These are phyloP conservation scores for Turritopsis dohrnii DNA, from an alignment of 30 jellyfish, hydroid and myxozoan species.

Conservation along the genomic window DNA sequence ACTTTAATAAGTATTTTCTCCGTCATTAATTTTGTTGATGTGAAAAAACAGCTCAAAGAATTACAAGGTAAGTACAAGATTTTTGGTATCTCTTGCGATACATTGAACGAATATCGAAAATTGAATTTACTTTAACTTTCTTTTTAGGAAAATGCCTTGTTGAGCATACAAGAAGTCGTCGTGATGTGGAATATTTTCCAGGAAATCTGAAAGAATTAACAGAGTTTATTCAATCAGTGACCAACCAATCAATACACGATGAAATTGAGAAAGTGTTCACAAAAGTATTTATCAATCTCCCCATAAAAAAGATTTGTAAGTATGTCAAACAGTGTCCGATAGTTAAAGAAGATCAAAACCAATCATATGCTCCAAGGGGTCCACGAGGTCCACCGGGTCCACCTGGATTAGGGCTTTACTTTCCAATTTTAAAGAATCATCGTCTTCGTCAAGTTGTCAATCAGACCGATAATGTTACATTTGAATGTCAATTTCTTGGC, in stretches of 20 bases:
- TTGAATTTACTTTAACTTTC: too few relatives aligned
- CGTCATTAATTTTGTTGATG: neutral
- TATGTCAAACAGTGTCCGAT: neutral
- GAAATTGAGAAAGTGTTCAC: neutral
- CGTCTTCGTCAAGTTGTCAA: neutral
- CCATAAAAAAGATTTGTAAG: neutral
- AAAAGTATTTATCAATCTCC: neutral
- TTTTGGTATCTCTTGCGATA: neutral
- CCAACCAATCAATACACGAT: neutral
- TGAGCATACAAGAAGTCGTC: neutral
- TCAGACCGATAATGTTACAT: neutral
- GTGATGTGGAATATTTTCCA: neutral
- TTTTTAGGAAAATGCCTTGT: neutral
- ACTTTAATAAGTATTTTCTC: neutral
- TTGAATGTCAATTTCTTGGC: constrained; percentile 28
- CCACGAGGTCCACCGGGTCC: constrained; percentile 20
- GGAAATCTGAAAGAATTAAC: neutral
- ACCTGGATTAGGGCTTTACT: constrained; percentile 19
- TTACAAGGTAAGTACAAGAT: neutral
- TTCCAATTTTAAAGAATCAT: neutral
- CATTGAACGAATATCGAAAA: too few relatives aligned
- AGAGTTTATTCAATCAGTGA: neutral
- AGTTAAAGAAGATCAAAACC: neutral
- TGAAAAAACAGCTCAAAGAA: neutral
- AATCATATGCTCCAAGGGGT: too few relatives aligned